A percentile compares a stretch with the other conserved stretches of the same genome.
phyloP scores from a whole-genome alignment of 1,140 invertebrate genomes.

The Adoxophyes honmai region DNA sequence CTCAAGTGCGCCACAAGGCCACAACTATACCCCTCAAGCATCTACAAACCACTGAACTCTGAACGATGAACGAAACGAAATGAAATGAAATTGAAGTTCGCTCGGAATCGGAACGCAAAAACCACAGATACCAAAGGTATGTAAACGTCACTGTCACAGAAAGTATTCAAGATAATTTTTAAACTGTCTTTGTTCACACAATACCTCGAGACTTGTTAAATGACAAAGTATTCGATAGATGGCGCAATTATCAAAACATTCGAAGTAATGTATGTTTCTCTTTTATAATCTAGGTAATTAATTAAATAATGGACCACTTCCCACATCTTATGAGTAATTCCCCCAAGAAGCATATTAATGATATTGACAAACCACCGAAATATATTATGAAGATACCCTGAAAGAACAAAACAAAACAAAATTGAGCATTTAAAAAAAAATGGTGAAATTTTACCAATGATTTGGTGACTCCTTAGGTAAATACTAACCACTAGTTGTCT shows the following conservation, averaged over 20 bases:
- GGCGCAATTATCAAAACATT: too few species aligned
- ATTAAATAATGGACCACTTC: too few species aligned
- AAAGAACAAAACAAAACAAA: conserved; percentile 36
- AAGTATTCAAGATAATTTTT: too few species aligned
- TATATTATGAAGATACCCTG: conserved; percentile 60
- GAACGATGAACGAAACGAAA: neutral
- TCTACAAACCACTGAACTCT: neutral
- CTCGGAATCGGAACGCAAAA: conserved; percentile 16
- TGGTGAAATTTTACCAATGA: too few species aligned
- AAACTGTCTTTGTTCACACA: too few species aligned
- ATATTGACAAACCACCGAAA: conserved; percentile 31
- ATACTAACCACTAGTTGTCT: conserved; percentile 48
- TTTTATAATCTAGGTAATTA: too few species aligned
- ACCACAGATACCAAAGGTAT: neutral
- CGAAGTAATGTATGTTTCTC: too few species aligned
- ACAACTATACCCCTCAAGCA: neutral
- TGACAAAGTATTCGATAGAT: neutral
- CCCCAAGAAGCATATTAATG: conserved; percentile 17
- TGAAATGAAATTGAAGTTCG: neutral
- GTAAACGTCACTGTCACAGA: too few species aligned
- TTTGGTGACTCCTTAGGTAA: neutral
- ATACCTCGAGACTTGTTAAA: neutral
- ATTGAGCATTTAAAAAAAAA: neutral
- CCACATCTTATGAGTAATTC: neutral
- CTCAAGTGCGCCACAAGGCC: neutral